A percentile compares a stretch with the other conserved stretches of the same genome.
Conservation (phyloP, 2,888 invertebrate species). For the Sussaba pulchella region DNA sequence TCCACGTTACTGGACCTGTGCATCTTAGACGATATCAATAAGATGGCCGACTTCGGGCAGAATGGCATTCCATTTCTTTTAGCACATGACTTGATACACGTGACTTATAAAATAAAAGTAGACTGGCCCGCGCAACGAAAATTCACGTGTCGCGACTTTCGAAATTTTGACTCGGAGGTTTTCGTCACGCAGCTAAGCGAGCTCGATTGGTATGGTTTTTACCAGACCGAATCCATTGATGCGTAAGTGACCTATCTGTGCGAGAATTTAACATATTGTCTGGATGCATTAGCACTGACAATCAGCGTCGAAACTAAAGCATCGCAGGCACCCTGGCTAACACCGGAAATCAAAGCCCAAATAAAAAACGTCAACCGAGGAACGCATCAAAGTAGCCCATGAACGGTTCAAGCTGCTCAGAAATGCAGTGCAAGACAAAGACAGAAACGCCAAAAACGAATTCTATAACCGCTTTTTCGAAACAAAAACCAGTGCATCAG, state of each 20-base stretch:
- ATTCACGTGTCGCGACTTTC: conserved; percentile 18
- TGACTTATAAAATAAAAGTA: not conserved
- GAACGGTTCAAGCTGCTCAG: conserved; percentile 11
- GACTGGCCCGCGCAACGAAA: conserved; percentile 1
- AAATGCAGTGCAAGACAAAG: conserved; percentile 14
- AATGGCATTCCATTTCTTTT: conserved; percentile 8
- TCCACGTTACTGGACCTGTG: conserved; percentile 16
- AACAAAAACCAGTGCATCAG: not conserved
- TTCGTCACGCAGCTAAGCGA: not conserved
- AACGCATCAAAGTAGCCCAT: not conserved
- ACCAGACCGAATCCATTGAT: not conserved
- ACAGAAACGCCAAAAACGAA: not conserved
- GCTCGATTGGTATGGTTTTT: conserved; percentile 7
- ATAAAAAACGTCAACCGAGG: conserved; percentile 6
- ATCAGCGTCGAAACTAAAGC: not conserved
- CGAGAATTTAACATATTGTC: not conserved
- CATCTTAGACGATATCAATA: conserved; percentile 21
- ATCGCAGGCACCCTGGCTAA: conserved; percentile 22
- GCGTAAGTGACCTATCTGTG: not conserved
- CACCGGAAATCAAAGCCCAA: conserved; percentile 14
- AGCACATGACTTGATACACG: conserved; percentile 16
- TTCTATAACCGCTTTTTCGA: conserved; percentile 15
- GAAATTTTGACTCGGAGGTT: not conserved
- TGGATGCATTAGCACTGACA: not conserved
- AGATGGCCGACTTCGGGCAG: conserved; percentile 11